Evolutionary conservation across 2,113 vertebrate genomes (phyloP).

Genomic region (Aythya baeri): DNA sequence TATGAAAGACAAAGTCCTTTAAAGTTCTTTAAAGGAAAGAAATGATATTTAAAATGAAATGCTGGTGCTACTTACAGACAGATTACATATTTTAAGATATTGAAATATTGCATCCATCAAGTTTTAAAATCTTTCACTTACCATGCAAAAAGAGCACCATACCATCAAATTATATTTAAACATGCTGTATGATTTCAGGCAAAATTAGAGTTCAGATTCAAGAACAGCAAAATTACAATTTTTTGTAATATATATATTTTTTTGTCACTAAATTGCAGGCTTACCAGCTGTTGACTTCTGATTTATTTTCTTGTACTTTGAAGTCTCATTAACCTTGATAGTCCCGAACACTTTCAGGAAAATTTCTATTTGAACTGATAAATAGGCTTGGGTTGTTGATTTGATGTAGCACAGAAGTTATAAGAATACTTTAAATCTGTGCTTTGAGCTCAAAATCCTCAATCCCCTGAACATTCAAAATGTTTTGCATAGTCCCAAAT

Average conservation of each 20-base stretch:
- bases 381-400: background rate
- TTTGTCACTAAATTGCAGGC: background rate
- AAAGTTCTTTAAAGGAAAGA: background rate
- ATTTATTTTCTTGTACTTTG: background rate
- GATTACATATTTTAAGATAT: background rate
- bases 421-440: background rate
- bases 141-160: background rate
- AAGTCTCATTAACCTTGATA: background rate
- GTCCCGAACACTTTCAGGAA: background rate
- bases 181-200: background rate
- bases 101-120: background rate
- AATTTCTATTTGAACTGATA: background rate
- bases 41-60: background rate
- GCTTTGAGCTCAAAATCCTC: background rate
- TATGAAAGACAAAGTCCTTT: background rate
- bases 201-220: background rate
- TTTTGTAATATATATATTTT: background rate
- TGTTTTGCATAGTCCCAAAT: background rate
- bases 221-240: background rate
- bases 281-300: background rate
- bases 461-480: background rate
- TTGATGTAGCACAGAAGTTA: background rate
- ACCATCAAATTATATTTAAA: background rate
- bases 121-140: background rate
- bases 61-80: background rate